Evolutionary conservation across 2,888 invertebrate genomes (phyloP).

Genomic region (Anthoptus insignis): DNA sequence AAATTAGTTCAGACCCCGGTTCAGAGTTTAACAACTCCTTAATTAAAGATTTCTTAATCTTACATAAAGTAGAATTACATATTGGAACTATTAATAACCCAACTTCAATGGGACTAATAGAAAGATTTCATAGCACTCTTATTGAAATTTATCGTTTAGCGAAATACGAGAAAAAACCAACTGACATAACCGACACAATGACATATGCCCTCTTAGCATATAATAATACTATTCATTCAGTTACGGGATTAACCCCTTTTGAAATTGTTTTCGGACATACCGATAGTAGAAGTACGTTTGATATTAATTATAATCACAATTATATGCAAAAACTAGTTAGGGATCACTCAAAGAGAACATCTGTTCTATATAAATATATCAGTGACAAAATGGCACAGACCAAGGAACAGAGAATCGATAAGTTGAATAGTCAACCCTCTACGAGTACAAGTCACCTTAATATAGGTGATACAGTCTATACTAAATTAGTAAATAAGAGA

Average conservation of each 20-base stretch:
- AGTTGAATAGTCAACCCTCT: background rate
- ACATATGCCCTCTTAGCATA: constrained; percentile 12
- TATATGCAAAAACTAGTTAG: constrained; percentile 38
- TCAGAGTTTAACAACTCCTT: constrained; percentile 25
- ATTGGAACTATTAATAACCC: constrained; percentile 13
- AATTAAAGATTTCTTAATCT: constrained; percentile 4
- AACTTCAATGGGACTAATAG: background rate
- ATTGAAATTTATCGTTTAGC: constrained; percentile 39
- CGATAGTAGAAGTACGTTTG: constrained; percentile 36
- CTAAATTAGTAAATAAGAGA: background rate
- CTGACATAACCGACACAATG: background rate
- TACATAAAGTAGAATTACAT: constrained; percentile 22
- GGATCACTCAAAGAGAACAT: constrained; percentile 48
- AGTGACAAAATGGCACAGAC: background rate
- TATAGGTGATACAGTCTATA: background rate
- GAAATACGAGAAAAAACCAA: constrained; percentile 39
- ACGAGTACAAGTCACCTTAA: background rate
- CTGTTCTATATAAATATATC: background rate
- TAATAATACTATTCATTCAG: constrained; percentile 18
- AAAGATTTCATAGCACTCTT: background rate
- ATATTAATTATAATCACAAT: constrained; percentile 44
- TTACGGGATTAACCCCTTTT: constrained; percentile 11
- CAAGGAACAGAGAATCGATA: background rate
- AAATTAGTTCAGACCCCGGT: constrained; percentile 21
- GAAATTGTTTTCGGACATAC: constrained; percentile 19